Evolutionary conservation across 2,888 invertebrate species (phyloP).

Genomic region (Electrophaes corylata): DNA sequence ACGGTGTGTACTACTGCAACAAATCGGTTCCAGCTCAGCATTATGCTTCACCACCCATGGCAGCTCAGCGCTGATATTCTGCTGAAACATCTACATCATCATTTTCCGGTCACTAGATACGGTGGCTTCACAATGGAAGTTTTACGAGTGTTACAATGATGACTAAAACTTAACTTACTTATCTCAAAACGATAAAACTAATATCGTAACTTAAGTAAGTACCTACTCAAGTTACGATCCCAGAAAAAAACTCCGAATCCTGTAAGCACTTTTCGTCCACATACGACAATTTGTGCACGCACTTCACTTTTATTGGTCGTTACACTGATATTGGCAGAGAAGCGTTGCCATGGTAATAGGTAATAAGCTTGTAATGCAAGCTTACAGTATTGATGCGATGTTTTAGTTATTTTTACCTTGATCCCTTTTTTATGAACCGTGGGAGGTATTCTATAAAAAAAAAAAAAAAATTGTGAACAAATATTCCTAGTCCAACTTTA

Average conservation of each 20-base stretch:
- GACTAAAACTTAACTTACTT: slow-evolving; percentile 1
- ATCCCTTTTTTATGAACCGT: too few species aligned
- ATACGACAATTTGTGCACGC: slow-evolving; percentile 54
- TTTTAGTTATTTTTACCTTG: not conserved
- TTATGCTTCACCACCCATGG: too few species aligned
- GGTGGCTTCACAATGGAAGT: not conserved
- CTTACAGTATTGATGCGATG: slow-evolving; percentile 11
- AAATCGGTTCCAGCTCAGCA: too few species aligned
- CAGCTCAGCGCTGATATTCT: too few species aligned
- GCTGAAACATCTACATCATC: too few species aligned
- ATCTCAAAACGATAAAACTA: slow-evolving; percentile 17
- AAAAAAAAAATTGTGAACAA: too few species aligned
- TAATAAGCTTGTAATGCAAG: slow-evolving; percentile 19
- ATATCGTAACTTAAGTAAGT: slow-evolving; percentile 14
- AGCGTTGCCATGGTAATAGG: slow-evolving; percentile 50
- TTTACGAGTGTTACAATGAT: not conserved
- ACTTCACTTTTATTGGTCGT: slow-evolving; percentile 71
- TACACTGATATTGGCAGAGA: slow-evolving; percentile 65
- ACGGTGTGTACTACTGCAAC: too few species aligned
- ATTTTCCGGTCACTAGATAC: too few species aligned
- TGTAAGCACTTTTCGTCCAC: slow-evolving; percentile 37
- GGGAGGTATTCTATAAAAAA: too few species aligned
- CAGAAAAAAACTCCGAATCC: slow-evolving; percentile 36
- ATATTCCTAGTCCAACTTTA: too few species aligned
- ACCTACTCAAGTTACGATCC: slow-evolving; percentile 33